Conservation (phyloP, 2,888 invertebrate genomes). For the Charanyca ferruginea region DNA sequence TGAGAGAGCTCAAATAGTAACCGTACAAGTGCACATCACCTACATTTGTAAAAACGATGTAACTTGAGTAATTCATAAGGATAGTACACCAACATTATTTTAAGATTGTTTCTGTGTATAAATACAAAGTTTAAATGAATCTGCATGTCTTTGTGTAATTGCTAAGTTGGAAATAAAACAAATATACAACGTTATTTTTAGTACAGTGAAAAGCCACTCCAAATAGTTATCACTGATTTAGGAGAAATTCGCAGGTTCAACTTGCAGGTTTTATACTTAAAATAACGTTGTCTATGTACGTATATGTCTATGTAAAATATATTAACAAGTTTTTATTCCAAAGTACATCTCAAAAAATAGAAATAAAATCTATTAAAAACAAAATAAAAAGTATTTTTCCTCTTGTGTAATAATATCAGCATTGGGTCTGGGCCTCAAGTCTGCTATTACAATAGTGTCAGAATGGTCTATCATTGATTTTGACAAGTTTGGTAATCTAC, state of each 20-base stretch:
- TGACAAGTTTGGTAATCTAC: too few species aligned
- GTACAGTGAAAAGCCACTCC: slow-evolving; percentile 1
- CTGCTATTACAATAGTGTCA: too few species aligned
- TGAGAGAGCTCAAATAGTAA: slow-evolving; percentile 31
- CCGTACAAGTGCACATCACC: neutral
- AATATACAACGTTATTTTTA: slow-evolving; percentile 19
- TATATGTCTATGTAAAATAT: slow-evolving; percentile 31
- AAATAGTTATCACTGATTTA: neutral
- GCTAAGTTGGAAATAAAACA: slow-evolving; percentile 26
- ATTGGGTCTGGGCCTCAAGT: too few species aligned
- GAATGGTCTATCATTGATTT: too few species aligned
- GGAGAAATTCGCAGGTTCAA: neutral
- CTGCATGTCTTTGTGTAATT: slow-evolving; percentile 16
- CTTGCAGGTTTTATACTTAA: slow-evolving; percentile 10
- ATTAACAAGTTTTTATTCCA: slow-evolving; percentile 15
- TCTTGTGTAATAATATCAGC: slow-evolving; percentile 12
- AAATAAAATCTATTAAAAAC: slow-evolving; percentile 16
- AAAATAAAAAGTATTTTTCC: neutral
- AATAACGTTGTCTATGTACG: slow-evolving; percentile 8
- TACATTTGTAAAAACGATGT: slow-evolving; percentile 11
- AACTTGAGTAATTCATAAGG: neutral
- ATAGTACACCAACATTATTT: slow-evolving; percentile 22
- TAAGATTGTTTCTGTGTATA: slow-evolving; percentile 11
- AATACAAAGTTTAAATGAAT: slow-evolving; percentile 10
- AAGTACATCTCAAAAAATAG: slow-evolving; percentile 17